A percentile compares a stretch with the other conserved stretches of the same genome.
Evolutionary conservation across 1,140 invertebrate genomes (phyloP).

Genomic region (Alviniconcha marisindica): DNA sequence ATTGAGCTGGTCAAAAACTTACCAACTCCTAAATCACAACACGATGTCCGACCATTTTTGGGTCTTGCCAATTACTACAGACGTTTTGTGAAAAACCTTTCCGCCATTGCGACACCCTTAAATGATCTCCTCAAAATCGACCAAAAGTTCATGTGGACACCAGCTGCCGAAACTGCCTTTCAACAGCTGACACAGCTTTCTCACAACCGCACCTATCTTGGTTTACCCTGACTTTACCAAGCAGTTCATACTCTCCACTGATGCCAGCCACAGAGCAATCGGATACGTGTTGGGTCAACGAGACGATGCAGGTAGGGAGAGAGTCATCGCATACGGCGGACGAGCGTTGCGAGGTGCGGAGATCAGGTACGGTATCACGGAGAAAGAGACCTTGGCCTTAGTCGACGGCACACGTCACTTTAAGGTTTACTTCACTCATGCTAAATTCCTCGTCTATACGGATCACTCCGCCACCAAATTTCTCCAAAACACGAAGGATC

Average conservation of each 20-base stretch:
- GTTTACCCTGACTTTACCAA: neutral
- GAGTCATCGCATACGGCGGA: neutral
- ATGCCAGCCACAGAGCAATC: neutral
- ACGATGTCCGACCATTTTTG: conserved; percentile 58
- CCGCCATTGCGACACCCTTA: conserved; percentile 41
- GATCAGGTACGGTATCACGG: neutral
- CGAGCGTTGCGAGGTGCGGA: conserved; percentile 20
- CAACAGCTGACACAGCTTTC: neutral
- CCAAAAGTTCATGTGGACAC: neutral
- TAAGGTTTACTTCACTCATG: neutral
- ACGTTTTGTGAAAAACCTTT: conserved; percentile 51
- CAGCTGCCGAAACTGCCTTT: neutral
- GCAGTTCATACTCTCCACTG: neutral
- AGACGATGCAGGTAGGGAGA: neutral
- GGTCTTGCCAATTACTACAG: conserved; percentile 53
- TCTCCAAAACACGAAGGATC: neutral
- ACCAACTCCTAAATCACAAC: conserved; percentile 54
- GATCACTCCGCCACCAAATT: neutral
- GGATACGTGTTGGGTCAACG: neutral
- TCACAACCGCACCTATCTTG: neutral
- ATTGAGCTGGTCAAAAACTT: conserved; percentile 54
- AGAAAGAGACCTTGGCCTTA: neutral
- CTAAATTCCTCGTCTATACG: conserved; percentile 13
- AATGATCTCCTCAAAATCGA: conserved; percentile 20
- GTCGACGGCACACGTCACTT: neutral